phyloP scores from a whole-genome alignment of 2,113 vertebrate species.

The Lepus americanus region DNA sequence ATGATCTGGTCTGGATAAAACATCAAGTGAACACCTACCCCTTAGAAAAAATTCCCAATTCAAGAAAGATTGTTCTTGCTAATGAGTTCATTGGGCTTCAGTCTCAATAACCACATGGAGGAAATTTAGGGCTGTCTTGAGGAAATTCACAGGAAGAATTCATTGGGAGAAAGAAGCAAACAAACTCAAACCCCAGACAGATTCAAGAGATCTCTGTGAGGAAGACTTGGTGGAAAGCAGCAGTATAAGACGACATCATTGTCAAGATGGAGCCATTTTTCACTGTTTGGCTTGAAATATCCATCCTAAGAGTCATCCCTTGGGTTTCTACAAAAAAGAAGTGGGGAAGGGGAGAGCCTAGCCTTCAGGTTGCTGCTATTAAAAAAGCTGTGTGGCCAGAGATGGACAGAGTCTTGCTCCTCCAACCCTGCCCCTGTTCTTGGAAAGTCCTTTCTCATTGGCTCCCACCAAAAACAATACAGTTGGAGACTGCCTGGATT shows the following conservation, averaged over 20 bases:
- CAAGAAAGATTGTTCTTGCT: background rate
- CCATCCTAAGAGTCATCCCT: background rate
- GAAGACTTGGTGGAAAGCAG: background rate
- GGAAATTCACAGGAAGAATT: background rate
- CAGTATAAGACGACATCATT: background rate
- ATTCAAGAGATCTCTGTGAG: background rate
- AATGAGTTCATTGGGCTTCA: background rate
- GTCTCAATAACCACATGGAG: background rate
- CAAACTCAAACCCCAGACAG: background rate
- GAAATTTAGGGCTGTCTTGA: background rate
- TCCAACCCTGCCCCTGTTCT: background rate
- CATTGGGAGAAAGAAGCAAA: conserved; percentile 9
- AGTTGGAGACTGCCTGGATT: background rate
- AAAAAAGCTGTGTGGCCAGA: background rate
- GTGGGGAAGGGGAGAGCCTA: background rate
- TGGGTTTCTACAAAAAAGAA: background rate
- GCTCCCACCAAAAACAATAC: no score
- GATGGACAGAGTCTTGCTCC: background rate
- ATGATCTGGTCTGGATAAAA: background rate
- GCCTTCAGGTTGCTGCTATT: background rate
- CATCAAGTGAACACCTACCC: background rate
- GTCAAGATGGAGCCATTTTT: background rate
- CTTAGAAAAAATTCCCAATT: background rate
- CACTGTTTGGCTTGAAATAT: conserved; percentile 9
- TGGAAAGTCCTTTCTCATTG: background rate